Percentiles rank a stretch among this genome's conserved stretches.
Conservation (phyloP, 2,797 vertebrate species). For the Sebastolobus alascanus region DNA sequence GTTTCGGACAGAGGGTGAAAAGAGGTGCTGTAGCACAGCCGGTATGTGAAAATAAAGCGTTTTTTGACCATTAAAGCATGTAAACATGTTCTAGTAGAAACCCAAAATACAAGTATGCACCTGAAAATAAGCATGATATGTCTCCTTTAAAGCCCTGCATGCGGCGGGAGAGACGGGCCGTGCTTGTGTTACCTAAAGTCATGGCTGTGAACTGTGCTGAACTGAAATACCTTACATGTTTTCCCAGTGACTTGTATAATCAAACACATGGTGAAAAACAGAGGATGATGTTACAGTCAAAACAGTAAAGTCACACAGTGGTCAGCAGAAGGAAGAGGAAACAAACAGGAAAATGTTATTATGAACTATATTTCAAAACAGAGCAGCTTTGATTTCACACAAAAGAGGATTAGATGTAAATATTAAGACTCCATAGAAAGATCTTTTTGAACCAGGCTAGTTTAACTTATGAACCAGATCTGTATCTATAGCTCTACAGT, state of each 20-base stretch:
- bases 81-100: no score
- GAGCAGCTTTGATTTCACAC: no score
- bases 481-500: slow-evolving; percentile 35
- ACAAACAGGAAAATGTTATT: slow-evolving; percentile 22
- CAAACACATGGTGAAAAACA: slow-evolving; percentile 56
- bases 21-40: no score
- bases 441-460: background rate
- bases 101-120: no score
- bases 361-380: background rate
- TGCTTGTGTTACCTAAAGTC: slow-evolving; percentile 19
- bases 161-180: background rate
- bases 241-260: slow-evolving; percentile 59
- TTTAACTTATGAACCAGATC: slow-evolving; percentile 13
- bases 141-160: slow-evolving; percentile 20
- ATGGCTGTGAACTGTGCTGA: slow-evolving; percentile 37
- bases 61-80: no score
- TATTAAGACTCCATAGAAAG: background rate
- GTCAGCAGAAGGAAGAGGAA: slow-evolving; percentile 32
- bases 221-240: slow-evolving; percentile 58
- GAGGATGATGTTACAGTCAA: slow-evolving; percentile 62
- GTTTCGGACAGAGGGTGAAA: no score
- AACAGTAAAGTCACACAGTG: slow-evolving; percentile 49
- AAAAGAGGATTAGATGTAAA: background rate
- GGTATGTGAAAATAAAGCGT: no score
- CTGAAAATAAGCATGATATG: no score